Evolutionary conservation across 92 coral and sea anemone species (phyloP).

Genomic region (Parazoanthus atlanticus): DNA sequence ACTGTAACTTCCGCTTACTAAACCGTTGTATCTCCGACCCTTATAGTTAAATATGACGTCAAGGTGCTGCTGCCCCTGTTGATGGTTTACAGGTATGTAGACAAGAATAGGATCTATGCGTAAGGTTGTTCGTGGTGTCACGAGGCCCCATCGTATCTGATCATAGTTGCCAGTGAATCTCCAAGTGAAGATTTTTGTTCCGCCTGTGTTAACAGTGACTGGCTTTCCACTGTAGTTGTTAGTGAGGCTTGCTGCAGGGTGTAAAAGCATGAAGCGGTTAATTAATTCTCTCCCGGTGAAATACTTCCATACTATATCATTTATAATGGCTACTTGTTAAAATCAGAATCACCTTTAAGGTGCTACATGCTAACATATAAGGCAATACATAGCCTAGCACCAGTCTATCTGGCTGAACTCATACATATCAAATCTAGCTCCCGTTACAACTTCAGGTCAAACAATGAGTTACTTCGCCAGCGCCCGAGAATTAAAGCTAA

Average conservation of each 20-base stretch:
- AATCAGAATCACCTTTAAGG: too few species aligned
- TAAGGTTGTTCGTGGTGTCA: neutral
- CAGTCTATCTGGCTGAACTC: too few species aligned
- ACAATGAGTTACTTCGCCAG: too few species aligned
- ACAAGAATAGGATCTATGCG: neutral
- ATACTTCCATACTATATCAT: too few species aligned
- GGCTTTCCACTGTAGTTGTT: neutral
- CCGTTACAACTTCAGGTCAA: too few species aligned
- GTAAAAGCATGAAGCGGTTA: neutral
- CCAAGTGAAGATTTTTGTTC: neutral
- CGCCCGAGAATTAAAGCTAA: too few species aligned
- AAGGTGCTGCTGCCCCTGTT: conserved; percentile 4
- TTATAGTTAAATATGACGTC: neutral
- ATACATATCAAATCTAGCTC: too few species aligned
- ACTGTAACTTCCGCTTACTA: neutral
- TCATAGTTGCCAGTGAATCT: neutral
- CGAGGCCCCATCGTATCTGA: conserved; percentile 11
- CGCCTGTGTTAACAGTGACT: neutral
- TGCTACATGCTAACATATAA: too few species aligned
- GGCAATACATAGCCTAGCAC: too few species aligned
- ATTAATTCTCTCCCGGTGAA: neutral
- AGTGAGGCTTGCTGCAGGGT: neutral
- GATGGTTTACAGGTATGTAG: neutral
- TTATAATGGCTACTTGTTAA: too few species aligned
- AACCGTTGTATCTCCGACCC: neutral